Base-by-base conservation (phyloP, 1,140 invertebrate genomes). In the Lanistes nyassanus region DNA sequence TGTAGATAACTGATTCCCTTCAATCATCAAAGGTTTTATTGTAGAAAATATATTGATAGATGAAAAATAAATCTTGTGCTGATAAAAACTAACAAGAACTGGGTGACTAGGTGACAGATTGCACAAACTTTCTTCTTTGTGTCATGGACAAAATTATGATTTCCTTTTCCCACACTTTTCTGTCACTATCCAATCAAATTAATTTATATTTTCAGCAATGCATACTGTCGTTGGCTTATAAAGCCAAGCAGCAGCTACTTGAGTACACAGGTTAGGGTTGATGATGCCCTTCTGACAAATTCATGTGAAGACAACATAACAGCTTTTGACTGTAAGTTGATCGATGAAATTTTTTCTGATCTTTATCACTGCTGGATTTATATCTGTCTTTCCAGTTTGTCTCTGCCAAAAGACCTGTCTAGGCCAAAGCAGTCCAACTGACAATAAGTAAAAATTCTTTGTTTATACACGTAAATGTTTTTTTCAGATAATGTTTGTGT, bases 261-360 rank as follows among this genome's bases (percentile, higher is more conserved):
- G 23, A 39, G 37, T 26, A 53, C 42, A 23, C 42, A 53, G n/a
- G 47, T 47, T 31, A 31, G 23, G 23, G 42, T 53, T 21, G 26
- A 29, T 9, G 21, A 29, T n/a, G n/a, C 42, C 23, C 29, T 53
- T 11, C 51, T n/a, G 23, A 19, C 37, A n/a, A 5, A 3, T 29
- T 5, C 16, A 39, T 69, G 67, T 31, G 9, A 34, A 11, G 67
- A 69, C 67, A 69, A 69, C 29, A 47, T 69, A 39, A 69, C 67
- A 2, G 67, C 47, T 19, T 69, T 51, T 53, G 67, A 69, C 39
- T 51, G 67, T 69, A 2, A 69, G 67, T 69, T 42, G n/a, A 19
- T 19, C 34, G n/a, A n/a, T n/a, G n/a, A n/a, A n/a, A n/a, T n/a
- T 19, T 39, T 68, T 36, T 21, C 29, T 23, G 39, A 37, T 23